Conservation (phyloP, 1,140 invertebrate species). For the Apocrypta bakeri region DNA sequence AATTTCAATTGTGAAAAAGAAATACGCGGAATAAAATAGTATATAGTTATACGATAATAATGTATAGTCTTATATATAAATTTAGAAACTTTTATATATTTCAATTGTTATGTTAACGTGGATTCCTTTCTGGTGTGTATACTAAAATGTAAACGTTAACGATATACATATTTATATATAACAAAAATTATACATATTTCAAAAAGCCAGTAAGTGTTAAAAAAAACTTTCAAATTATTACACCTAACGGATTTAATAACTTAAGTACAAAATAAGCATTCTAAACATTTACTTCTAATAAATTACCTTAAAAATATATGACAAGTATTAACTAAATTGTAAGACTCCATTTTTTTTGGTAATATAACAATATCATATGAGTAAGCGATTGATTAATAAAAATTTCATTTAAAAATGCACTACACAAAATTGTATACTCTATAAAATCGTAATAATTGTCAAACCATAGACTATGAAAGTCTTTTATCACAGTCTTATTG, state of each 20-base stretch:
- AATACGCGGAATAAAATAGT: background rate
- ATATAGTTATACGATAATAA: background rate
- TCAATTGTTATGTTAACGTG: background rate
- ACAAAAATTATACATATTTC: background rate
- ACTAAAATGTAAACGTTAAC: background rate
- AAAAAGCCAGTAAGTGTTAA: background rate
- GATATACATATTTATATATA: background rate
- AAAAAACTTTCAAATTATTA: background rate
- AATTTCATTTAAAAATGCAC: background rate
- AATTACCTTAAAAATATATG: constrained; percentile 2
- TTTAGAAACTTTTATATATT: background rate
- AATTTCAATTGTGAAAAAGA: background rate
- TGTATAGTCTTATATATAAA: background rate
- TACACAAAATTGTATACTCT: background rate
- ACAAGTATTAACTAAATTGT: background rate
- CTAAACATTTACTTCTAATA: background rate
- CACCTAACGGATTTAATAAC: background rate
- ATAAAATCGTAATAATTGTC: background rate
- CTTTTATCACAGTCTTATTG: constrained; percentile 14
- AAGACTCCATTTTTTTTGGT: constrained; percentile 1
- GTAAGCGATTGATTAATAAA: too few relatives aligned
- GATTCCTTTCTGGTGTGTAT: background rate
- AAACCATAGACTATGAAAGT: background rate
- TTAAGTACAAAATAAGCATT: constrained; percentile 3
- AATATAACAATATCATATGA: background rate